phyloP scores from a whole-genome alignment of 2,113 vertebrate species.

The Mesitornis unicolor region DNA sequence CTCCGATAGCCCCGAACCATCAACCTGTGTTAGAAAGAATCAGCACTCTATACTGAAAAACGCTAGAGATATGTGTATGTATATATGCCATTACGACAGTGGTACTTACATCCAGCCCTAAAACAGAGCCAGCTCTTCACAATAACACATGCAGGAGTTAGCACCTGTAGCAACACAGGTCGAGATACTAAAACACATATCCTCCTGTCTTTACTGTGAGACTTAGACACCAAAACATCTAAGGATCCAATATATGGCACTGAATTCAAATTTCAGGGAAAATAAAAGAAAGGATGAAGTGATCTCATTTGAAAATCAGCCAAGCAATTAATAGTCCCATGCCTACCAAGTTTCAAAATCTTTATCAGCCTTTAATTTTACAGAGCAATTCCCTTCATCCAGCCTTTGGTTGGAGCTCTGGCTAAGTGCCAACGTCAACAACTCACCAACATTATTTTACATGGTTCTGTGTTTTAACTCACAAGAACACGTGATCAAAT shows the following conservation, averaged over 20 bases:
- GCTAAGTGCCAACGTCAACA: constrained; percentile 17
- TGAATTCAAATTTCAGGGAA: background rate
- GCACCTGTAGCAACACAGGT: background rate
- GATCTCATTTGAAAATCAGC: constrained; percentile 1
- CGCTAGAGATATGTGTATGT: background rate
- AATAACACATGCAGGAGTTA: background rate
- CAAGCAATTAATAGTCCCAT: background rate
- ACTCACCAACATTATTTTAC: background rate
- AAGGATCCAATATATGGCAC: background rate
- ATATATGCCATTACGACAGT: background rate
- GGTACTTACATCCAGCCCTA: background rate
- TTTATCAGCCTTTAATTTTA: constrained; percentile 33
- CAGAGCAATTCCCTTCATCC: constrained; percentile 20
- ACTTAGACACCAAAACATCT: background rate
- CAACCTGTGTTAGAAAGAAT: constrained; percentile 73
- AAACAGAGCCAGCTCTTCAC: background rate
- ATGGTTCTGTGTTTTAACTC: background rate
- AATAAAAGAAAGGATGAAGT: background rate
- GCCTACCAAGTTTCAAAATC: background rate
- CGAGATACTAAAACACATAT: background rate
- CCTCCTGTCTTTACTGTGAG: background rate
- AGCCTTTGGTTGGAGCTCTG: background rate
- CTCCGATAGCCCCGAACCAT: constrained; percentile 85
- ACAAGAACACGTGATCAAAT: background rate
- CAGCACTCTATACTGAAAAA: background rate